phyloP scores from a whole-genome alignment of 2,888 invertebrate species.

The Melanophora roralis region DNA sequence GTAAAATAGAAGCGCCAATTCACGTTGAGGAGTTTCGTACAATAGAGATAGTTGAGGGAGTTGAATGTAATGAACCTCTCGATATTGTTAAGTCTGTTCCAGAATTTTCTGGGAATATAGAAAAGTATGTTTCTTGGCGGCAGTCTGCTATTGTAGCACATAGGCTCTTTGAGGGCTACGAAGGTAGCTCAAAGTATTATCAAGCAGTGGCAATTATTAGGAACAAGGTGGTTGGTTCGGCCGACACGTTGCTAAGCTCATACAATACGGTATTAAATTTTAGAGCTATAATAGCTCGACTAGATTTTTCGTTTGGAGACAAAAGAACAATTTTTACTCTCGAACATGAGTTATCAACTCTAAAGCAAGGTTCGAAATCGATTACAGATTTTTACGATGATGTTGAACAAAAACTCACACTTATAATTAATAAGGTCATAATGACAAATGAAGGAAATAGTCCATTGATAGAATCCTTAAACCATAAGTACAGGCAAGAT shows the following conservation, averaged over 20 bases:
- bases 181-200: neutral
- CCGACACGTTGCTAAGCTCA: constrained; percentile 16
- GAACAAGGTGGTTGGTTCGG: constrained; percentile 8
- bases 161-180: constrained; percentile 7
- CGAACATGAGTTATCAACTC: neutral
- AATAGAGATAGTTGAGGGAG: neutral
- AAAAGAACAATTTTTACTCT: neutral
- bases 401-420: neutral
- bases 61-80: constrained; percentile 3
- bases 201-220: constrained; percentile 18
- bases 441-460: neutral
- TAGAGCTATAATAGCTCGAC: constrained; percentile 12
- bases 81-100: neutral
- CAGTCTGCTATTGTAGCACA: constrained; percentile 22
- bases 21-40: neutral
- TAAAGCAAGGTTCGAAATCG: constrained; percentile 26
- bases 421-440: constrained; percentile 2
- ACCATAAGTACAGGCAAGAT: constrained; percentile 34
- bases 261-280: constrained; percentile 17
- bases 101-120: neutral
- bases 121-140: constrained; percentile 19
- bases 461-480: neutral
- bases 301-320: constrained; percentile 27
- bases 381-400: constrained; percentile 25
- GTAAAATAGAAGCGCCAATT: too few species aligned